Percentiles rank a stretch among this genome's conserved stretches.
Evolutionary conservation across 2,888 invertebrate genomes (phyloP).

Genomic region (Pinctada fucata): DNA sequence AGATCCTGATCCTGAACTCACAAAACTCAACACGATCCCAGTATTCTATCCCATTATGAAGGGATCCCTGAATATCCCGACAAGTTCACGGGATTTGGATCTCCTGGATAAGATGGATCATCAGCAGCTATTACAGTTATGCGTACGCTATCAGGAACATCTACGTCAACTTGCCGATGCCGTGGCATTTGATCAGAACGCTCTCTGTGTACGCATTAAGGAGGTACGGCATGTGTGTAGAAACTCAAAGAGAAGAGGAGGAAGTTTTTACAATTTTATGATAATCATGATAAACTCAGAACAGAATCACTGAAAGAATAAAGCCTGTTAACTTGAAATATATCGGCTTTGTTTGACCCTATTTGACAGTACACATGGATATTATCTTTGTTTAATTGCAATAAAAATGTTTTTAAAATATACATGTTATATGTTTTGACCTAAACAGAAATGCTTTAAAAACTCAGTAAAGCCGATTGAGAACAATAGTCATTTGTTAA

Average conservation of each 20-base stretch:
- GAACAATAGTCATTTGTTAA: too few species aligned
- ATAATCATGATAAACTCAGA: too few species aligned
- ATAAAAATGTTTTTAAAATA: too few species aligned
- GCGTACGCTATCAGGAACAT: conserved; percentile 89
- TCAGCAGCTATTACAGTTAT: conserved; percentile 84
- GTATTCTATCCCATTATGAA: conserved; percentile 95
- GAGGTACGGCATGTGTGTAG: conserved; percentile 80
- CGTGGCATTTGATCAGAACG: conserved; percentile 88
- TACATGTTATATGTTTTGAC: too few species aligned
- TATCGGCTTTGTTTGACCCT: too few species aligned
- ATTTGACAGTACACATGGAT: too few species aligned
- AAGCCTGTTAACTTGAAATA: too few species aligned
- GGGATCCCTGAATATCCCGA: conserved; percentile 89
- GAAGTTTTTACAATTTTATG: too few species aligned
- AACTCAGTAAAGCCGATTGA: too few species aligned
- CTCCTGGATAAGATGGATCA: conserved; percentile 88
- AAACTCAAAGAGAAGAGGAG: not conserved
- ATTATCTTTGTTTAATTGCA: too few species aligned
- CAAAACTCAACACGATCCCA: conserved; percentile 82
- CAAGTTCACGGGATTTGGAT: conserved; percentile 81
- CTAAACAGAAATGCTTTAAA: too few species aligned
- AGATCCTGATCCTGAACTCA: conserved; percentile 71
- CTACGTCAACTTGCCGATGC: conserved; percentile 89
- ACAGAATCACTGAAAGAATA: too few species aligned
- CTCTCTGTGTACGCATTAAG: conserved; percentile 85